Base-by-base conservation (phyloP, 2,113 vertebrate genomes). In the Anolis sagrei region DNA sequence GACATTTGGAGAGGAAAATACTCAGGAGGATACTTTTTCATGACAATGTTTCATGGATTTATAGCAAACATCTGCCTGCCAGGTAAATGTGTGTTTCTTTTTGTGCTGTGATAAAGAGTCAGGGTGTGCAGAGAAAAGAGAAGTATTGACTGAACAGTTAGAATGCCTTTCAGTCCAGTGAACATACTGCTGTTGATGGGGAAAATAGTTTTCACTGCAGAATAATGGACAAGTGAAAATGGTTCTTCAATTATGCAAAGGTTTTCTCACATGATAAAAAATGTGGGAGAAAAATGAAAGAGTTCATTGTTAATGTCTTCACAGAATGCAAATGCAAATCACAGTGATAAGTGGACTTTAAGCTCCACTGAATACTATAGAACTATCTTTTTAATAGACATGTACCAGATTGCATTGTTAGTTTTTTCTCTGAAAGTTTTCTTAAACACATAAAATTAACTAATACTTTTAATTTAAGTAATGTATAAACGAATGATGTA, bases 41-140 rank as follows among this genome's bases (percentile, higher is more conserved):
- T 93, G 90, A 0, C 2, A 92, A 51, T 36, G 29, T 89, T 84
- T 81, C 90, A 89, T 16, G 93, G 94, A 95, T 95, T 96, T 94
- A 95, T 89, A 92, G 76, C 77, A 83, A 91, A 91, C 95, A 93
- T 93, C 93, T 95, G 93, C 92, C 86, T 18, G 62, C 80, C 81
- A 14, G 3, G 89, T 90, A 87, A 68, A 72, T 86, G 79, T 0
- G 10, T 87, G 54, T 77, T 89, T 82, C 87, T 19, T 88, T 93
- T 79, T 83, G 81, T 79, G 34, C 58, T 76, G 75, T 80, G 32
- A 34, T 85, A 86, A 86, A 92, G 84, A 11, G 10, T 16, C 13
- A 39, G 54, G 87, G 51, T 68, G 86, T 27, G 29, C 49, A 49
- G 78, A 87, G 61, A 83, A n/a, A 76, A 78, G 64, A 83, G 70